phyloP scores from a whole-genome alignment of 1,140 invertebrate species.

The Uloborus diversus region DNA sequence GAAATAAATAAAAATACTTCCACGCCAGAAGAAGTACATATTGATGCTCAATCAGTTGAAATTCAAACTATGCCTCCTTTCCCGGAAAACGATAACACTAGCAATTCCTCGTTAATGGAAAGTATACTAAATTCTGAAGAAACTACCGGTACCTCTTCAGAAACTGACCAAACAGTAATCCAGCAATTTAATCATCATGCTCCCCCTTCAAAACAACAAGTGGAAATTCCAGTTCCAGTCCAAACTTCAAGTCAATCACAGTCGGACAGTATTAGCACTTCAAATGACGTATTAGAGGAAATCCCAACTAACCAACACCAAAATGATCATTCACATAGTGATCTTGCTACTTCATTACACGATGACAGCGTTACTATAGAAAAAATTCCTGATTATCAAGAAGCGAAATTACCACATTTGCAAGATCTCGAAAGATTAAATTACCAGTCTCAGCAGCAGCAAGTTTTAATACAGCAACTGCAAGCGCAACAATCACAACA shows the following conservation, averaged over 20 bases:
- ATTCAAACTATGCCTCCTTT: too few relatives aligned
- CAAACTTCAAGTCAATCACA: not conserved
- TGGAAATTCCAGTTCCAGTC: not conserved
- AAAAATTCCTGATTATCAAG: not conserved
- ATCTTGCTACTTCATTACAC: too few relatives aligned
- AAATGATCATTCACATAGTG: not conserved
- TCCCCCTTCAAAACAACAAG: not conserved
- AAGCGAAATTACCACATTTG: not conserved
- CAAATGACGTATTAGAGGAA: not conserved
- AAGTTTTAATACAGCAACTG: not conserved
- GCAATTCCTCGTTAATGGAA: too few relatives aligned
- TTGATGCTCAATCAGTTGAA: too few relatives aligned
- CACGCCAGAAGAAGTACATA: too few relatives aligned
- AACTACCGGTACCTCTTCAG: not conserved
- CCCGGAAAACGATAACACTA: too few relatives aligned
- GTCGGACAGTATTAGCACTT: not conserved
- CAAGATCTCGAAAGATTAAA: not conserved
- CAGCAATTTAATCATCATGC: constrained; percentile 41
- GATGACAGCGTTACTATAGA: too few relatives aligned
- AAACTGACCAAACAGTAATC: not conserved
- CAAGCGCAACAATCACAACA: not conserved
- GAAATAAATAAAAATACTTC: too few relatives aligned
- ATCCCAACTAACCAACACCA: not conserved
- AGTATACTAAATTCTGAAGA: too few relatives aligned
- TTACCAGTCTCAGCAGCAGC: not conserved